Evolutionary conservation across 2,797 vertebrate species (phyloP).

Genomic region (Hozukius guyotensis): DNA sequence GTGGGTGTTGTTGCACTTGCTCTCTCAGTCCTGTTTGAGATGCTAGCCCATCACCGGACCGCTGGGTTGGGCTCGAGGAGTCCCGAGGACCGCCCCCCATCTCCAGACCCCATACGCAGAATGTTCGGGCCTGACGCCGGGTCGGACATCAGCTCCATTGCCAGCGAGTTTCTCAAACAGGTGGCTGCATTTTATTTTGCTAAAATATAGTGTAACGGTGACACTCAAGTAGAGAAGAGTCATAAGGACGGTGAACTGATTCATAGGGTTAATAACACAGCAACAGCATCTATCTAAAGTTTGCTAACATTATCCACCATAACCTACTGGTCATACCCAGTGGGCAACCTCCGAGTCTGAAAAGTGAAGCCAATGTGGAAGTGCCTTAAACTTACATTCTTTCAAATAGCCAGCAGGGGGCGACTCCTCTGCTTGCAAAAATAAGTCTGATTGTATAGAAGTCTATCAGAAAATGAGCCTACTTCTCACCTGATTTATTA

Average conservation of each 20-base stretch:
- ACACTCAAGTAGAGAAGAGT: background rate
- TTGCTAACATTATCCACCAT: background rate
- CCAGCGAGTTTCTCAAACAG: conserved; percentile 25
- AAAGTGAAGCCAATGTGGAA: no score
- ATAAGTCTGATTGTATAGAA: no score
- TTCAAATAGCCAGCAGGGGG: no score
- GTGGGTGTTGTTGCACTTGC: conserved; percentile 30
- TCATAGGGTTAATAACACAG: no score
- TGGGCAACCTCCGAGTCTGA: no score
- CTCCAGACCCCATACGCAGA: conserved; percentile 18
- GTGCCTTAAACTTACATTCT: no score
- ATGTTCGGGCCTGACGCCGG: conserved; percentile 1
- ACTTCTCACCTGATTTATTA: no score
- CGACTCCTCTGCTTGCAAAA: no score
- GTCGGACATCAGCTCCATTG: conserved; percentile 20
- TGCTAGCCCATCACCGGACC: conserved; percentile 26
- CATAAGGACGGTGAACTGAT: background rate
- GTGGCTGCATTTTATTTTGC: background rate
- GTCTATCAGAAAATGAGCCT: no score
- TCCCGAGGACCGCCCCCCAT: background rate
- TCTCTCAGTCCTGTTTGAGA: conserved; percentile 29
- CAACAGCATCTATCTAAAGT: background rate
- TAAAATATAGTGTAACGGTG: background rate
- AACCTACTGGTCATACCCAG: background rate
- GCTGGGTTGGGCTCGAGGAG: background rate